Base-by-base conservation (phyloP, 1,140 invertebrate genomes). In the Neodiprion fabricii region DNA sequence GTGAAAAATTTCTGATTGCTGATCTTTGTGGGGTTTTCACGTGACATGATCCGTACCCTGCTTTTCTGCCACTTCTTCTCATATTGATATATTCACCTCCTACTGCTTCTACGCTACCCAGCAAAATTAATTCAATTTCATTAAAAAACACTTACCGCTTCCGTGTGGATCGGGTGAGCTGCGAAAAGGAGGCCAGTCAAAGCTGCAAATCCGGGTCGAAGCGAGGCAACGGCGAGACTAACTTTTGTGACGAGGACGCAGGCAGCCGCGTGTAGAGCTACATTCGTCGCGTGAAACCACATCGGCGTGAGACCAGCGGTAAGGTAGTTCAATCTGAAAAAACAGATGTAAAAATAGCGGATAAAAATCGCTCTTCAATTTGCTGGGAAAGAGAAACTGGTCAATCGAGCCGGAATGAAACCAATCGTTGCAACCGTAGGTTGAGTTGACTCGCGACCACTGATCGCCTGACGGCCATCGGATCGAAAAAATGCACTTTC, bases 101-200 rank as follows among this genome's bases (percentile, higher is more conserved):
- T 40, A 40, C 1, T 3, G 28, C 28, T 40, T 40, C 28, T 1
- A 17, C 12, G 12, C 17, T 65, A 7, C 17, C 61, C 17, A n/a
- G 23, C 23, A 66, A 72, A 66, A 65, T 21, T 21, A 7, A 74
- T 23, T 23, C 14, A 21, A 74, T 74, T 17, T 48, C n/a, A 11
- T 48, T 53, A 74, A n/a, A 12, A 72, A 75, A 74, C 72, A 91
- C 93, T 93, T 85, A 94, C 93, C 81, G 94, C 95, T 89, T 98
- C 96, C 9, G 95, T 96, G 84, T 98, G 96, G 75, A 98, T 91
- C 21, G 96, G 96, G 88, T 98, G 96, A 11, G 95, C 92, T 47
- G 96, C 95, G 86, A 97, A 98, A 74, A 97, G 87, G 65, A 94
- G 85, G 17, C 93, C 93, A 1, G 93, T 92, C 21, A 93, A 86